Evolutionary conservation across 2,888 invertebrate genomes (phyloP).

Genomic region (Ctena decussata): DNA sequence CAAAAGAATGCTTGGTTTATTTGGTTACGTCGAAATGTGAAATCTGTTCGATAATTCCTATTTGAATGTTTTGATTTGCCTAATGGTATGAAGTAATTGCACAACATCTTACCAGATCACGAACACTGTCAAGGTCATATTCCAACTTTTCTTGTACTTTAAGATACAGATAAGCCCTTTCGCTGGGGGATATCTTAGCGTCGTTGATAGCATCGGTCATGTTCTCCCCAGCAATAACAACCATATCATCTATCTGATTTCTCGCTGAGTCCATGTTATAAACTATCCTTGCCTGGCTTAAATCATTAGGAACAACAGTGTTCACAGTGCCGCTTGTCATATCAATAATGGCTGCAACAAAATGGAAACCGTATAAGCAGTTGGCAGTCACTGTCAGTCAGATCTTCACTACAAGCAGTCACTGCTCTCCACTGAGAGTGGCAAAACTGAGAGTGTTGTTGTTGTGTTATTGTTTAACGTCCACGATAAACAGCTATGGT

Average conservation of each 20-base stretch:
- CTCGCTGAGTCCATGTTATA: slow-evolving; percentile 4
- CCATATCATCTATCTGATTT: slow-evolving; percentile 23
- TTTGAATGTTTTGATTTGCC: no score
- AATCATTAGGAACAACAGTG: slow-evolving; percentile 18
- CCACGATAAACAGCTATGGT: no score
- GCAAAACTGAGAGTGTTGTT: no score
- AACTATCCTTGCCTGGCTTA: slow-evolving; percentile 14
- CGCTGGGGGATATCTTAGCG: slow-evolving; percentile 4
- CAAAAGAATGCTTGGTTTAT: no score
- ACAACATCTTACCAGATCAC: neutral
- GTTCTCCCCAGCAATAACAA: neutral
- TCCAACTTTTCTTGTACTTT: slow-evolving; percentile 14
- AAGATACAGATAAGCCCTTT: slow-evolving; percentile 21
- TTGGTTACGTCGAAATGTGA: no score
- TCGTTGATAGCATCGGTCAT: neutral
- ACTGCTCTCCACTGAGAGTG: no score
- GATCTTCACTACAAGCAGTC: no score
- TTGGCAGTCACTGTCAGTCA: no score
- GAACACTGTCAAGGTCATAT: neutral
- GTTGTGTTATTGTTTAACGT: no score
- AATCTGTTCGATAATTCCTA: no score
- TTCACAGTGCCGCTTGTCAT: slow-evolving; percentile 11
- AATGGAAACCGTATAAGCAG: no score
- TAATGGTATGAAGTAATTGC: no score
- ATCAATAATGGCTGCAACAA: neutral